Percentiles rank a stretch among this genome's conserved stretches.
These are phyloP conservation scores for human DNA, from an alignment of 2,113 vertebrate genomes.

Conservation along the genomic window GRCh38 chr1:205012501-205013000, in stretches of 20 bases:
- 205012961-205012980: accelerated
- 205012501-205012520: background rate
- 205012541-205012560: background rate
- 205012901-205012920: background rate
- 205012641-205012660: background rate
- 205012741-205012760: accelerated
- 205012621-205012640: background rate
- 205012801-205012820: slow-evolving; percentile 95
- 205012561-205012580: background rate
- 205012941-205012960: background rate
- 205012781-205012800: slow-evolving; percentile 85
- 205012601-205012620: background rate
- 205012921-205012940: background rate
- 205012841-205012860: slow-evolving; percentile 97
- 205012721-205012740: background rate
- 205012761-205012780: background rate
- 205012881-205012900: background rate
- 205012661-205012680: background rate
- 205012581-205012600: background rate
- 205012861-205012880: slow-evolving; percentile 90
- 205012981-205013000: background rate
- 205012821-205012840: slow-evolving; percentile 94
- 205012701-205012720: background rate
- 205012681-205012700: background rate
- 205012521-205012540: background rate